Conservation (phyloP, 2,113 vertebrate genomes). For the Trogon melanurus region DNA sequence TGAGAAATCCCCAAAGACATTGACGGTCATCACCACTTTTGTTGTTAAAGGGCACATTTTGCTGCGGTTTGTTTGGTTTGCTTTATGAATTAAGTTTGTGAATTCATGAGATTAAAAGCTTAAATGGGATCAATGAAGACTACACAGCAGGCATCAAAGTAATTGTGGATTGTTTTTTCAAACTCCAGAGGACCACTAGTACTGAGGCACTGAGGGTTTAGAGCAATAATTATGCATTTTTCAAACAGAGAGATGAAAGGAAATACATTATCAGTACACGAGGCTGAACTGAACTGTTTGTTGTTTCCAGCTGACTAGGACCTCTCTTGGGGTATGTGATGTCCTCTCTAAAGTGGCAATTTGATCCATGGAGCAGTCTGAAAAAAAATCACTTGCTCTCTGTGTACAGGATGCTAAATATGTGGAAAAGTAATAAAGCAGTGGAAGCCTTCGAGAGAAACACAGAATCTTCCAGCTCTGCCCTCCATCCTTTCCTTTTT, state of each 20-base stretch:
- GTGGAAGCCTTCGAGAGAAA: background rate
- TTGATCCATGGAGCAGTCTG: background rate
- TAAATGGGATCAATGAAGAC: conserved; percentile 53
- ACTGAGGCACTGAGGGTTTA: conserved; percentile 6
- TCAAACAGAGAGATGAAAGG: conserved; percentile 55
- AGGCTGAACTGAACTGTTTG: background rate
- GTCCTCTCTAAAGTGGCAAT: background rate
- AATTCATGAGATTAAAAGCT: conserved; percentile 70
- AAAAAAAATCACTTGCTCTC: background rate
- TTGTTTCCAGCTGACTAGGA: background rate
- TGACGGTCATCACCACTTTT: background rate
- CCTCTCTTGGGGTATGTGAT: background rate
- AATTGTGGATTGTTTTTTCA: conserved; percentile 51
- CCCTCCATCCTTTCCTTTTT: background rate
- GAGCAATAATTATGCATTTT: conserved; percentile 48
- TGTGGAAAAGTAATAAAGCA: conserved; percentile 46
- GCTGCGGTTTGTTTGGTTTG: conserved; percentile 52
- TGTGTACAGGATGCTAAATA: conserved; percentile 10
- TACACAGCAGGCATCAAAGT: conserved; percentile 64
- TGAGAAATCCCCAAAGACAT: background rate
- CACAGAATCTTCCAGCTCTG: background rate
- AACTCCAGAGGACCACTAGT: background rate
- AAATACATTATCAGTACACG: background rate
- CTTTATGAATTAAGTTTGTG: conserved; percentile 53
- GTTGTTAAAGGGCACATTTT: conserved; percentile 39